Evolutionary conservation across 2,888 invertebrate genomes (phyloP).

Genomic region (Seira musarum): DNA sequence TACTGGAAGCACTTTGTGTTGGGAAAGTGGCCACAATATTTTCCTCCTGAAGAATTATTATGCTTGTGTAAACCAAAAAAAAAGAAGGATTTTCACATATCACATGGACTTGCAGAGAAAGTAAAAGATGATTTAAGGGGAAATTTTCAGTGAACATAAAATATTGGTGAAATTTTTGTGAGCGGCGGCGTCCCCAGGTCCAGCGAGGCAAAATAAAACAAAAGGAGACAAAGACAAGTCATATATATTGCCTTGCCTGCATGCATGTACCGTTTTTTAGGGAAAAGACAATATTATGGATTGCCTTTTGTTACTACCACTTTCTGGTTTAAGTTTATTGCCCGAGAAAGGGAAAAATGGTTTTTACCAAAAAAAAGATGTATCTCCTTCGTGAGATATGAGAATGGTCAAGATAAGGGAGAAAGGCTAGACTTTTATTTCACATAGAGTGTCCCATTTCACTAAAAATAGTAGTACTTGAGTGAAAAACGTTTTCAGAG

Average conservation of each 20-base stretch:
- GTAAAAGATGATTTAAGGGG: conserved; percentile 60
- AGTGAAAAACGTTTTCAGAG: conserved; percentile 5
- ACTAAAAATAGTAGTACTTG: not conserved
- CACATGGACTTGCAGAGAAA: too few relatives aligned
- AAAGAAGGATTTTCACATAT: conserved; percentile 49
- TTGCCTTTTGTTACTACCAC: conserved; percentile 34
- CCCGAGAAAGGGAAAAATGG: conserved; percentile 16
- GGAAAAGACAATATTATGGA: conserved; percentile 46
- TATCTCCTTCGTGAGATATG: conserved; percentile 20
- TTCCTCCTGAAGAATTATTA: too few relatives aligned
- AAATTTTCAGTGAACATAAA: conserved; percentile 60
- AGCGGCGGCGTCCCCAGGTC: conserved; percentile 51
- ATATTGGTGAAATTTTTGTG: conserved; percentile 63
- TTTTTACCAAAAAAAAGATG: not conserved
- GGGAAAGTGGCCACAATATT: too few relatives aligned
- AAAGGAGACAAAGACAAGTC: conserved; percentile 59
- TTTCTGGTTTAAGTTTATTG: conserved; percentile 32
- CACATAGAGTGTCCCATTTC: conserved; percentile 29
- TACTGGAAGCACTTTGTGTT: too few relatives aligned
- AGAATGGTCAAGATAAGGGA: conserved; percentile 20
- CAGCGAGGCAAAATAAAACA: conserved; percentile 56
- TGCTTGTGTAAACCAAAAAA: conserved; percentile 33
- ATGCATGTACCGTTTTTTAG: too few relatives aligned
- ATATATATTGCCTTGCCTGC: too few relatives aligned
- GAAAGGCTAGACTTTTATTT: too few relatives aligned